Percentiles rank a stretch among this genome's conserved stretches.
These are phyloP conservation scores for Gymnocypris eckloni DNA, from an alignment of 2,797 vertebrate species.

Conservation along the genomic window DNA sequence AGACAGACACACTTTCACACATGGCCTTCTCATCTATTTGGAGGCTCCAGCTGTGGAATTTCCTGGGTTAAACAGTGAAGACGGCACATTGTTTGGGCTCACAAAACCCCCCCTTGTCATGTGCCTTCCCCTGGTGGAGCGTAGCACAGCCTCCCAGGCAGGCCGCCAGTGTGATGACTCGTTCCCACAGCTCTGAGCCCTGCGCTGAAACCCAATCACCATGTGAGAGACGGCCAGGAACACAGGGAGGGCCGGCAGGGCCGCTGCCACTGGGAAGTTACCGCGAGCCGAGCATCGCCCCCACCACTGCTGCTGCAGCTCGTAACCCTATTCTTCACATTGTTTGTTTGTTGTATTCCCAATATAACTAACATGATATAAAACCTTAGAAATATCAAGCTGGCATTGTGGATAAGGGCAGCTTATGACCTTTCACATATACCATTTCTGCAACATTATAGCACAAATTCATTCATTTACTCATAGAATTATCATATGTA, in stretches of 20 bases:
- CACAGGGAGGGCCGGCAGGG: slow-evolving; percentile 58
- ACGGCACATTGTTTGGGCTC: slow-evolving; percentile 64
- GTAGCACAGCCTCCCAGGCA: slow-evolving; percentile 63
- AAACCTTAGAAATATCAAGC: slow-evolving; percentile 56
- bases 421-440: slow-evolving; percentile 59
- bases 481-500: background rate
- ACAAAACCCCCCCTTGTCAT: slow-evolving; percentile 61
- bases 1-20: slow-evolving; percentile 50
- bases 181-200: slow-evolving; percentile 75
- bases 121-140: slow-evolving; percentile 63
- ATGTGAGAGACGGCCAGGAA: slow-evolving; percentile 74
- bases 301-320: slow-evolving; percentile 28
- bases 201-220: slow-evolving; percentile 77
- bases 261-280: slow-evolving; percentile 57
- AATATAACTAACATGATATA: slow-evolving; percentile 61
- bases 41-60: slow-evolving; percentile 62
- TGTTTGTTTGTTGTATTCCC: slow-evolving; percentile 65
- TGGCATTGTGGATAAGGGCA: slow-evolving; percentile 42
- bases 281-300: slow-evolving; percentile 40
- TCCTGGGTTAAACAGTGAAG: slow-evolving; percentile 66
- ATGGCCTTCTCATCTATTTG: slow-evolving; percentile 46
- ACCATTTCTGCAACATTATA: slow-evolving; percentile 19
- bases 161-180: slow-evolving; percentile 66
- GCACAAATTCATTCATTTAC: background rate
- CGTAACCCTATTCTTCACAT: slow-evolving; percentile 59